phyloP scores from a whole-genome alignment of 1,140 invertebrate genomes.

The Drosophila melanica region DNA sequence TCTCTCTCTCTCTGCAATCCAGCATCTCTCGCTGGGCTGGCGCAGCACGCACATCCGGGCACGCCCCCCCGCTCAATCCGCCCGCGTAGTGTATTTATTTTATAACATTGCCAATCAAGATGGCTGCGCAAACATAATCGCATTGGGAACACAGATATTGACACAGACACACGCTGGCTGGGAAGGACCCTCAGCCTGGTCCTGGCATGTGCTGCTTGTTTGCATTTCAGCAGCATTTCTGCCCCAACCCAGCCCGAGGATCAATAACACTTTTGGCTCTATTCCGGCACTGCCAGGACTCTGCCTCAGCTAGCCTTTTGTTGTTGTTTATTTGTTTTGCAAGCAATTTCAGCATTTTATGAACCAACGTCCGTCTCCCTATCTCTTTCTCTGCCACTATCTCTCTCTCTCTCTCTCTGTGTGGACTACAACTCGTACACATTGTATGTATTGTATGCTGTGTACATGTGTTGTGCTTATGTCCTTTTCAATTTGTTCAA shows the following conservation, averaged over 20 bases:
- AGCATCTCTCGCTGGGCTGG: conserved; percentile 10
- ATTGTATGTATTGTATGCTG: conserved; percentile 43
- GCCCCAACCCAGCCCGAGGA: conserved; percentile 46
- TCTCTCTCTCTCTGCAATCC: conserved; percentile 4
- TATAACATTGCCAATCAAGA: conserved; percentile 84
- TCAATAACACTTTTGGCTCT: conserved; percentile 81
- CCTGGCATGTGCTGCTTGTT: conserved; percentile 60
- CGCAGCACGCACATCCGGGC: conserved; percentile 63
- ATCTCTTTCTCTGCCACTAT: not conserved
- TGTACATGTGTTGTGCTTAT: conserved; percentile 54
- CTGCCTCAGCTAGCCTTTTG: conserved; percentile 40
- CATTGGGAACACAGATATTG: conserved; percentile 52
- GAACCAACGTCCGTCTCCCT: not conserved
- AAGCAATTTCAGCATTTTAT: conserved; percentile 73
- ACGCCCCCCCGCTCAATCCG: conserved; percentile 21
- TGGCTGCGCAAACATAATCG: conserved; percentile 84
- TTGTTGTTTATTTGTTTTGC: conserved; percentile 81
- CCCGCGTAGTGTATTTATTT: conserved; percentile 81
- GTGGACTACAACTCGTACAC: not conserved
- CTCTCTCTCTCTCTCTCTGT: not conserved
- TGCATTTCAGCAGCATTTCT: conserved; percentile 56
- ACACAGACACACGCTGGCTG: conserved; percentile 30
- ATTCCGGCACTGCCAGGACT: conserved; percentile 59
- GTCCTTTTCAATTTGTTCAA: conserved; percentile 83
- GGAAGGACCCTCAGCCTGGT: conserved; percentile 25